phyloP scores from a whole-genome alignment of 2,797 vertebrate genomes.

The Esox lucius region DNA sequence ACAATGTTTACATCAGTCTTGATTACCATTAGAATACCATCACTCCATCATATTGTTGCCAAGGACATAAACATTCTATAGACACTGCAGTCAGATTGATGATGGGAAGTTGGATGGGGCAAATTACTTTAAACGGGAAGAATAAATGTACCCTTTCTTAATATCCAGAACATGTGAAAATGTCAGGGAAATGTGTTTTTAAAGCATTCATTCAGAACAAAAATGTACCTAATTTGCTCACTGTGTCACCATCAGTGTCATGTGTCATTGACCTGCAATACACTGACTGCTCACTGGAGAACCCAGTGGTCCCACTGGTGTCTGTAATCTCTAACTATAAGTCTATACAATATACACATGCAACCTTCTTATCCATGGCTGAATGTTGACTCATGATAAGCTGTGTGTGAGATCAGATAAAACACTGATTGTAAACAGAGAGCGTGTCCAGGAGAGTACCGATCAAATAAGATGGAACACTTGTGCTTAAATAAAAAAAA shows the following conservation, averaged over 20 bases:
- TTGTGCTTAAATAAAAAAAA: constrained; percentile 51
- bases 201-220: too few relatives aligned
- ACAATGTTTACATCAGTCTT: too few relatives aligned
- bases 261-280: background rate
- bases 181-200: too few relatives aligned
- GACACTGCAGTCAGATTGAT: too few relatives aligned
- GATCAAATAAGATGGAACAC: constrained; percentile 42
- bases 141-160: too few relatives aligned
- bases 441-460: constrained; percentile 13
- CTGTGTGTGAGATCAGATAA: constrained; percentile 35
- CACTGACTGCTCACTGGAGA: background rate
- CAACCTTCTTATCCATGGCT: background rate
- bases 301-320: background rate
- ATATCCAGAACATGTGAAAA: too few relatives aligned
- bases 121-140: too few relatives aligned
- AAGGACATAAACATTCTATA: too few relatives aligned
- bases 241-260: background rate
- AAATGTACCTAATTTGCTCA: background rate
- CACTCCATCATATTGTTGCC: too few relatives aligned
- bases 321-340: background rate
- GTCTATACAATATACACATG: constrained; percentile 30
- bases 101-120: too few relatives aligned
- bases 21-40: too few relatives aligned
- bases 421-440: constrained; percentile 31
- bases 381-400: background rate